Base-by-base conservation (phyloP, 2,113 vertebrate genomes). In the Cranoglanis bouderius region DNA sequence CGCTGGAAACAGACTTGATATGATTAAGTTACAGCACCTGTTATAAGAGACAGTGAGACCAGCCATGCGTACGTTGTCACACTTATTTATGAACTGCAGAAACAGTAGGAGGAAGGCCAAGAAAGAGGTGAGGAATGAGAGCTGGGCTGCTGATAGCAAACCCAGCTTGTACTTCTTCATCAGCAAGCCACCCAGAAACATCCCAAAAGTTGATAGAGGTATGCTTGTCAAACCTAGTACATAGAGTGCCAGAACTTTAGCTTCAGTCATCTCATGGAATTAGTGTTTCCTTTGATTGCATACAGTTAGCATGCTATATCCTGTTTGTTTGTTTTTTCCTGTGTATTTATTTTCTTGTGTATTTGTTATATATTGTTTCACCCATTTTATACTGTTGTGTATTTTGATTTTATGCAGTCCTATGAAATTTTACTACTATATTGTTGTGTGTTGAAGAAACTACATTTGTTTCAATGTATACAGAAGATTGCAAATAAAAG, bases 11-110 rank as follows among this genome's bases (percentile, higher is more conserved):
- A 7, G 13, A 85, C 51, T 12, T 53, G 87, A 92, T 43, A 67
- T 67, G 29, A 67, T 14, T 32, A 67, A 12, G n/a, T 67, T 67
- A 35, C 65, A 32, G 90, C 92, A 98, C 98, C 97, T 96, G 7
- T 97, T 96, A 88, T 99, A 98, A 19, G 96, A 95, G 74, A 97
- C 92, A 6, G 97, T 98, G 85, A 99, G 92, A n/a, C 98, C 98
- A 4, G 97, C 97, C 89, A 98, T 93, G 0, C 90, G 51, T 0
- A 93, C 87, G 88, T 93, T 98, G 51, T 98, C 97, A 92, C 97
- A 98, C 86, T 97, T 94, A 78, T 97, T 94, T 70, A 93, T 86
- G 49, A 96, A 95, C 72, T 96, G 91, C 3, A 92, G 78, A 9
- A 95, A 53, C 26, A 92, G 0, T 1, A 94, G 8, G 10, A 90